phyloP scores from a whole-genome alignment of 2,113 vertebrate species.

The Leucopsar rothschildi region DNA sequence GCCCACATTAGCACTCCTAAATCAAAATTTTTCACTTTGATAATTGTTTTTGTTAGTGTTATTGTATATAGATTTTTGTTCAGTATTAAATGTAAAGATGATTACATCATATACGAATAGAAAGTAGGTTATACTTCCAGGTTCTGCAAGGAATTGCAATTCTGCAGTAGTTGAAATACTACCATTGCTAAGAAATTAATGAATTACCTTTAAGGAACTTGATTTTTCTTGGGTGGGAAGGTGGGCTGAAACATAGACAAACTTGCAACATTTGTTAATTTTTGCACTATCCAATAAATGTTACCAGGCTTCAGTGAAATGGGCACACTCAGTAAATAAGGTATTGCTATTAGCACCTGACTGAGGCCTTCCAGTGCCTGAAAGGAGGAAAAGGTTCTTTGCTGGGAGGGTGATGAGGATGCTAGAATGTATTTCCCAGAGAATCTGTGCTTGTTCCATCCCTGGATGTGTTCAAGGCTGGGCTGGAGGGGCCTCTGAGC shows the following conservation, averaged over 20 bases:
- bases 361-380: neutral
- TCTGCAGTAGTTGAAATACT: neutral
- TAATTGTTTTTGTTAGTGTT: neutral
- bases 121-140: neutral
- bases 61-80: neutral
- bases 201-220: neutral
- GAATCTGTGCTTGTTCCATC: neutral
- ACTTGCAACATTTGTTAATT: neutral
- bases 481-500: neutral
- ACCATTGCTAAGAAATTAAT: neutral
- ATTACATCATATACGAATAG: neutral
- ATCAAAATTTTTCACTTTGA: neutral
- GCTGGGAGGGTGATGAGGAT: neutral
- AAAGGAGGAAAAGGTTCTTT: neutral
- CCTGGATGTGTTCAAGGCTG: neutral
- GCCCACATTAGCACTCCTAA: neutral
- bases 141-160: neutral
- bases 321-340: neutral
- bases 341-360: neutral
- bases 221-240: fast-evolving
- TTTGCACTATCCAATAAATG: neutral
- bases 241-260: fast-evolving
- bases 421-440: too few species aligned
- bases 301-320: neutral
- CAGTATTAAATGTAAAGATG: neutral